Evolutionary conservation across 2,797 vertebrate genomes (phyloP).

Genomic region (Lacerta bilineata): DNA sequence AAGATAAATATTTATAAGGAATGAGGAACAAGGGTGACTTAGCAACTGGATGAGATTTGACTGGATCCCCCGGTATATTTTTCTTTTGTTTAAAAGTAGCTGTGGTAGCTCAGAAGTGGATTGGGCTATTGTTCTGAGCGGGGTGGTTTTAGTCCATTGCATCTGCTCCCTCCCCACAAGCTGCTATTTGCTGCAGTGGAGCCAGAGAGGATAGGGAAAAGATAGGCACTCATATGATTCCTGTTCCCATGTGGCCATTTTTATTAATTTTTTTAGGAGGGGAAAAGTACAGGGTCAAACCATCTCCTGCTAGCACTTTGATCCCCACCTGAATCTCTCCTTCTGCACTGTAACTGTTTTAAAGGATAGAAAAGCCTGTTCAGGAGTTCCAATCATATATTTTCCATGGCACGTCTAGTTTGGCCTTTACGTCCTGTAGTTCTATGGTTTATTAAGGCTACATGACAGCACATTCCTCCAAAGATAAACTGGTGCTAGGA

Average conservation of each 20-base stretch:
- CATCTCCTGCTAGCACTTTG: too few relatives aligned
- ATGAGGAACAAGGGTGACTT: not conserved
- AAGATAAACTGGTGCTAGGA: not conserved
- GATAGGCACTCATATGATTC: not conserved
- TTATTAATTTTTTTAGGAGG: not conserved
- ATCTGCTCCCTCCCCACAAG: not conserved
- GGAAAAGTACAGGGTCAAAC: not conserved
- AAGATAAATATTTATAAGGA: not conserved
- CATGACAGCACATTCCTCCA: not conserved
- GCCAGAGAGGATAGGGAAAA: not conserved
- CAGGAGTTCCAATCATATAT: not conserved
- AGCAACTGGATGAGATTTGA: not conserved
- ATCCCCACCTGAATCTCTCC: not conserved
- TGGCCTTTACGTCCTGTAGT: not conserved
- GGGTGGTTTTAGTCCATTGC: not conserved
- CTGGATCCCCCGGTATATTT: not conserved
- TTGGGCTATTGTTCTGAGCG: not conserved
- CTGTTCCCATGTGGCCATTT: not conserved
- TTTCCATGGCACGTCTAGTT: not conserved
- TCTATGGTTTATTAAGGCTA: not conserved
- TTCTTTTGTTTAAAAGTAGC: not conserved
- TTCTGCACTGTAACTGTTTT: not conserved
- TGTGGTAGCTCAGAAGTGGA: not conserved
- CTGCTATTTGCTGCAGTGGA: not conserved
- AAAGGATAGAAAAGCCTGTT: not conserved